These are phyloP conservation scores for Zosterops hypoxanthus DNA, from an alignment of 2,113 vertebrate species.

Conservation along the genomic window DNA sequence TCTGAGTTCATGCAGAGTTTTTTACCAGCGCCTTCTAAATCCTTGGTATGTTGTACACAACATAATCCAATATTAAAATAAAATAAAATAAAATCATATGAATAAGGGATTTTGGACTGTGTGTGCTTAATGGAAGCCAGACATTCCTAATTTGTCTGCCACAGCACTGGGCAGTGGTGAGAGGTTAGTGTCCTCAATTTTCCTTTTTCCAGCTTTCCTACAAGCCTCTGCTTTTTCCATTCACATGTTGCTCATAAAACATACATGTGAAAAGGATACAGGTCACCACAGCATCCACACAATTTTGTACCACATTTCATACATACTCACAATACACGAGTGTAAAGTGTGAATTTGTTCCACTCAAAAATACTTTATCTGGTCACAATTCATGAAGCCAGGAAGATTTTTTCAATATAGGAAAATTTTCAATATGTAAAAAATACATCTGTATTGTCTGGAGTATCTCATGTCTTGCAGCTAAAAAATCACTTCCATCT, in stretches of 20 bases:
- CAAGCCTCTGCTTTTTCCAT: neutral
- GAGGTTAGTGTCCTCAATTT: neutral
- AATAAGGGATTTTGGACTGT: slow-evolving; percentile 36
- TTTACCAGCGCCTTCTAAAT: slow-evolving; percentile 44
- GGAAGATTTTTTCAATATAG: neutral
- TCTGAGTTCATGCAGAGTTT: slow-evolving; percentile 48
- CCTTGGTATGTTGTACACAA: neutral
- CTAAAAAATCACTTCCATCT: slow-evolving; percentile 39
- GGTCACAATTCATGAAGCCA: neutral
- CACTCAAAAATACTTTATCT: neutral
- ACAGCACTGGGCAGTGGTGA: neutral
- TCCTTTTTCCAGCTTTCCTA: neutral
- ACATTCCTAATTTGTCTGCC: slow-evolving; percentile 27
- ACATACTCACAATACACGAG: neutral
- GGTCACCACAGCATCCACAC: neutral
- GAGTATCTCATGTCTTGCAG: neutral
- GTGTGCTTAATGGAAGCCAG: slow-evolving; percentile 41
- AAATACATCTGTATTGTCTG: neutral
- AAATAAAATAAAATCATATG: slow-evolving; percentile 21
- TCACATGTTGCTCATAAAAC: neutral
- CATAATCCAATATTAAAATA: slow-evolving; percentile 35
- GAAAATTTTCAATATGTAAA: neutral
- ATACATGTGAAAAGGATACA: neutral
- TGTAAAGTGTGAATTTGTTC: neutral
- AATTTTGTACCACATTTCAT: neutral